Evolutionary conservation across 2,888 invertebrate species (phyloP), one percentile per base, ranked within the genome.

Genomic region (Epistrophe eligans): DNA sequence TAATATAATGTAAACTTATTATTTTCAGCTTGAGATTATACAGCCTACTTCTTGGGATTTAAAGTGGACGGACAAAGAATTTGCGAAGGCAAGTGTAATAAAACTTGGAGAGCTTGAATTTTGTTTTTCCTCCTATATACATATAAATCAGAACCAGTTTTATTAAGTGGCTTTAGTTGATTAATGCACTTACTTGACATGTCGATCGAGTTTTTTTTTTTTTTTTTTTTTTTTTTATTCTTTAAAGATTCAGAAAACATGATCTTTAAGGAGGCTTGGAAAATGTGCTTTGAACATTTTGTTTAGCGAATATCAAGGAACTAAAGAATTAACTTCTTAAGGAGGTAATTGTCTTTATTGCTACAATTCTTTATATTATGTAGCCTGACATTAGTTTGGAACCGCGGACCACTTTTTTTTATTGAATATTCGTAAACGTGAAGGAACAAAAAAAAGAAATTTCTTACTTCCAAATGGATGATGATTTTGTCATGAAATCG

Each of bases 1-100:
- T 62, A 19, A 32, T 32, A 35, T 8, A 35, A 35, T 11, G 24
- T 38, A 17, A 15, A 43, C 10, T 10, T 43, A 24, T 13, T 28
- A 28, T 43, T 48, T 48, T 45, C 66, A 6, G 15, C 38, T 67
- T 38, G 35, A 45, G 48, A 45, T 66, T 66, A 32, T 66, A 40
- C 8, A 24, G 11, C 15, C 40, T 62, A 8, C 66, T 66, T 32
- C 32, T 48, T 66, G 32, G 66, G 48, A 48, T 66, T 48, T n/a
- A n/a, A 66, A 66, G 66, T 48, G 48, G 48, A 66, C 45, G 48
- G 48, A 66, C 45, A 48, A 66, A 66, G 45, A 66, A 66, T 32
- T 48, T 66, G 40, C 40, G n/a, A 43, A 43, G 8, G 66, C 66
- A 66, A 66, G 66, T 66, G 66, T 48, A 48, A 66, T 66, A 66